Conservation (phyloP, 2,113 vertebrate species). For the Microtus ochrogaster region DNA sequence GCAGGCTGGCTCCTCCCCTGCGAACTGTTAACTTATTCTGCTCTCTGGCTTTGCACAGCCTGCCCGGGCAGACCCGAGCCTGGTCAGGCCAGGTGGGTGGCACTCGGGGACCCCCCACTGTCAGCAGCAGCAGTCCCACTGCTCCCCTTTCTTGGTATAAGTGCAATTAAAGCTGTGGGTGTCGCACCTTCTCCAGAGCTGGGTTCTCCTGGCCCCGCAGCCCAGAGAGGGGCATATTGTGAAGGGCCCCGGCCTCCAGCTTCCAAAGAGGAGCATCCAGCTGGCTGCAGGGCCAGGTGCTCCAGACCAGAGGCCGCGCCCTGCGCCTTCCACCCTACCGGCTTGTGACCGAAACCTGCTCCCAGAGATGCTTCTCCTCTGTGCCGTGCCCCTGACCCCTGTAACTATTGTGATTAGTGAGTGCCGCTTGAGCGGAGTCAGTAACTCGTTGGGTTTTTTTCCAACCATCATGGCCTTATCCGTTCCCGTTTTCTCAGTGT, state of each 20-base stretch:
- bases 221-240: constrained; percentile 12
- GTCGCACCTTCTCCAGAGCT: constrained; percentile 64
- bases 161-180: constrained; percentile 82
- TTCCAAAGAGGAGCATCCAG: constrained; percentile 79
- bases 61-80: constrained; percentile 51
- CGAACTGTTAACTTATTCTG: constrained; percentile 77
- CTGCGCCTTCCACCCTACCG: constrained; percentile 11
- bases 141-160: constrained; percentile 76
- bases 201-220: constrained; percentile 58
- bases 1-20: constrained; percentile 63
- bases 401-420: constrained; percentile 84
- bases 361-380: constrained; percentile 73
- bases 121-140: constrained; percentile 63
- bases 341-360: constrained; percentile 80
- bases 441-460: constrained; percentile 83
- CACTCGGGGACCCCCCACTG: constrained; percentile 32
- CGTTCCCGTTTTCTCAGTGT: constrained; percentile 85
- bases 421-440: constrained; percentile 76
- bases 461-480: constrained; percentile 89
- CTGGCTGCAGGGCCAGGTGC: constrained; percentile 48
- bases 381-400: constrained; percentile 75
- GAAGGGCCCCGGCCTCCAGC: constrained; percentile 41
- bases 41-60: constrained; percentile 79
- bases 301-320: background rate
- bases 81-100: constrained; percentile 68